Percentiles rank a stretch among this genome's conserved stretches.
Evolutionary conservation across 2,888 invertebrate species (phyloP).

Genomic region (Eutolmus rufibarbis): DNA sequence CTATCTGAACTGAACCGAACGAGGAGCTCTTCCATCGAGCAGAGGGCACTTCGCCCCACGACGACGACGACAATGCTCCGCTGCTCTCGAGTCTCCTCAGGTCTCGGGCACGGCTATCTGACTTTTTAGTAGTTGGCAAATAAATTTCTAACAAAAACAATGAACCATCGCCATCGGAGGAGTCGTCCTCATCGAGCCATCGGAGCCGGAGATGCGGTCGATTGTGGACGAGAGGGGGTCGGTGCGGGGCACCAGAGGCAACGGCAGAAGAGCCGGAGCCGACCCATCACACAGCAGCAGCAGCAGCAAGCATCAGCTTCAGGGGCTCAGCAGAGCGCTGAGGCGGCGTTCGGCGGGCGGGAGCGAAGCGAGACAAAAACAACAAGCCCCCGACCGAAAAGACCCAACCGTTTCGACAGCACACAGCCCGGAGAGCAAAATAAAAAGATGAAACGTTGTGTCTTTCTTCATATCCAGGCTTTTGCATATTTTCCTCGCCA

Average conservation of each 20-base stretch:
- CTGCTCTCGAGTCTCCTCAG: constrained; percentile 15
- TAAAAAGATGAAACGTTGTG: constrained; percentile 33
- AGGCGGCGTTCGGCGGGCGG: background rate
- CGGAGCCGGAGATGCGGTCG: background rate
- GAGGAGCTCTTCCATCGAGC: background rate
- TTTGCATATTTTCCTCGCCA: constrained; percentile 35
- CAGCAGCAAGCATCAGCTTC: background rate
- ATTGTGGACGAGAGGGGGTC: background rate
- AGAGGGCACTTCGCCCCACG: background rate
- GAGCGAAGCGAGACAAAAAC: background rate
- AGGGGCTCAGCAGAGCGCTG: background rate
- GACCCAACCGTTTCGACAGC: background rate
- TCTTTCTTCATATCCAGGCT: constrained; percentile 36
- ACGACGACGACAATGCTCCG: background rate
- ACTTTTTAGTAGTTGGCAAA: constrained; percentile 39
- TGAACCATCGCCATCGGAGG: constrained; percentile 28
- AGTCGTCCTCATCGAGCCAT: constrained; percentile 8
- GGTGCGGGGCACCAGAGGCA: background rate
- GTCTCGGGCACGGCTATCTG: constrained; percentile 31
- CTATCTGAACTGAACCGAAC: background rate
- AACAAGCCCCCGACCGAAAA: background rate
- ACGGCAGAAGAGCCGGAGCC: background rate
- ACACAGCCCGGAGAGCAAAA: constrained; percentile 19
- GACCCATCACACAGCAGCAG: background rate
- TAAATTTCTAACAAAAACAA: constrained; percentile 41